phyloP scores from a whole-genome alignment of 1,140 invertebrate genomes.

The Zelostemma sp. region DNA sequence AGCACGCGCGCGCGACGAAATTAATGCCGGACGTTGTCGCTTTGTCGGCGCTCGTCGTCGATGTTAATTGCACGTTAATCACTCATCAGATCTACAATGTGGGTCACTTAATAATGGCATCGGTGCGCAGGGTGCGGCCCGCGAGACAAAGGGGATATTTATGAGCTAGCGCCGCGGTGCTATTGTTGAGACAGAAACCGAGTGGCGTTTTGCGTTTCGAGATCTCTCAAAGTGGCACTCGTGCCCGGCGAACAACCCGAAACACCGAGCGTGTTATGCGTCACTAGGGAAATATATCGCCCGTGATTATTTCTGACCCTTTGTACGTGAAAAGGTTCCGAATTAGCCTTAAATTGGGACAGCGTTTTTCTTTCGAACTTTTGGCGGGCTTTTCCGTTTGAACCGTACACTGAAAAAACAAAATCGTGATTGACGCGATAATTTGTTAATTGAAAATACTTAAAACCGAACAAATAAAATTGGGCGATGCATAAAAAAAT shows the following conservation, averaged over 20 bases:
- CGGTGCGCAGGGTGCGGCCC: conserved; percentile 48
- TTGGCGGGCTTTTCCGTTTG: conserved; percentile 5
- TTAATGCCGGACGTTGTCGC: no score
- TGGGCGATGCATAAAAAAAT: no score
- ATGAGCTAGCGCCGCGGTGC: conserved; percentile 40
- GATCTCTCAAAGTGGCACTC: conserved; percentile 39
- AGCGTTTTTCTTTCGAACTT: conserved; percentile 21
- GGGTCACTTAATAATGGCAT: conserved; percentile 52
- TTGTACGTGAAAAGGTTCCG: conserved; percentile 24
- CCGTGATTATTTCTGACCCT: conserved; percentile 26
- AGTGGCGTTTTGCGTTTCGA: conserved; percentile 22
- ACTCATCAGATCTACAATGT: conserved; percentile 46
- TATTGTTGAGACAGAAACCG: conserved; percentile 33
- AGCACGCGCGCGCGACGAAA: no score
- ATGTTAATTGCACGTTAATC: conserved; percentile 53
- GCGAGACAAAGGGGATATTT: conserved; percentile 54
- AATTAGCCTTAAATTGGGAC: conserved; percentile 16
- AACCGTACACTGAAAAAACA: conserved; percentile 4
- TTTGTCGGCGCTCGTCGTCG: background rate
- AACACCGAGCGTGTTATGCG: conserved; percentile 19
- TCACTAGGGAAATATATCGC: conserved; percentile 29
- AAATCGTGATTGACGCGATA: no score
- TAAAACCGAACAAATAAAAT: no score
- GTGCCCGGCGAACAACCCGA: background rate
- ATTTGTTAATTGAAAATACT: no score